Percentiles rank a stretch among this genome's conserved stretches.
phyloP scores from a whole-genome alignment of 2,113 vertebrate genomes.

The Zeus faber region DNA sequence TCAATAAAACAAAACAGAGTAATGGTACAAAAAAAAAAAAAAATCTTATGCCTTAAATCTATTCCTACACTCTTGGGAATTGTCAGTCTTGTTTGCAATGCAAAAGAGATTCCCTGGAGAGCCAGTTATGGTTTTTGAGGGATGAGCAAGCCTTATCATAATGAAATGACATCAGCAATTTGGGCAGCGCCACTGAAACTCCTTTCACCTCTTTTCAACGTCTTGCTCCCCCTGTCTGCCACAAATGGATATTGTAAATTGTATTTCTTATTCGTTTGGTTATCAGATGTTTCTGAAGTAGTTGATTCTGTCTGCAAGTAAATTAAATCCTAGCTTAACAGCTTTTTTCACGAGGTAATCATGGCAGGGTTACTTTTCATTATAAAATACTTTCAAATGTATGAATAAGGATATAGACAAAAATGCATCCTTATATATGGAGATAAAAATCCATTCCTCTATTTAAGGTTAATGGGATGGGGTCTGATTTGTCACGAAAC shows the following conservation, averaged over 20 bases:
- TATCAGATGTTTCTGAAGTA: constrained; percentile 13
- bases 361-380: too few species aligned
- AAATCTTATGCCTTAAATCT: constrained; percentile 57
- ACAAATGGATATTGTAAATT: too few species aligned
- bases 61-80: constrained; percentile 40
- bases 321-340: too few species aligned
- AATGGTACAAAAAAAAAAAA: constrained; percentile 58
- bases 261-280: constrained; percentile 28
- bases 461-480: too few species aligned
- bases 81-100: constrained; percentile 59
- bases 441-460: too few species aligned
- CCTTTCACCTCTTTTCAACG: constrained; percentile 15
- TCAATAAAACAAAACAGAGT: constrained; percentile 54
- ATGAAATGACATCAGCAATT: constrained; percentile 67
- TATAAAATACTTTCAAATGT: too few species aligned
- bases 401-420: too few species aligned
- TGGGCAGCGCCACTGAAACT: constrained; percentile 40
- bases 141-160: constrained; percentile 49
- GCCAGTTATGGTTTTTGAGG: constrained; percentile 51
- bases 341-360: too few species aligned
- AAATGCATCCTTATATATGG: too few species aligned
- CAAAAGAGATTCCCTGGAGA: constrained; percentile 52
- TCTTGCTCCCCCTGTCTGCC: constrained; percentile 4
- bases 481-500: too few species aligned
- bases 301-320: too few species aligned